Evolutionary conservation across 2,888 invertebrate genomes (phyloP).

Genomic region (Diadegma fenestrale): DNA sequence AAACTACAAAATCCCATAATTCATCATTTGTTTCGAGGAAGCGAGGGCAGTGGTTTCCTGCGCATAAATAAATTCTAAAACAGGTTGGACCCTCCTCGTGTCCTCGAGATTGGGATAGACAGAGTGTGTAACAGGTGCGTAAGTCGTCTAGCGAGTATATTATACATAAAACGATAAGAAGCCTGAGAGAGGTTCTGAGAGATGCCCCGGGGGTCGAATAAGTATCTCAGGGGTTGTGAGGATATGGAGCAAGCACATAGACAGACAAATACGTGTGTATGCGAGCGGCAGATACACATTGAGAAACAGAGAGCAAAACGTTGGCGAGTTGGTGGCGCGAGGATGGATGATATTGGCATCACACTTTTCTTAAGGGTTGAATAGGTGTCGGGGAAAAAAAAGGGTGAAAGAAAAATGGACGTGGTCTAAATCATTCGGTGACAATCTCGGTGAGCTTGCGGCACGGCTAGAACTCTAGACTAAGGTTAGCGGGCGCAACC

Average conservation of each 20-base stretch:
- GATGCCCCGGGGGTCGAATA: constrained; percentile 64
- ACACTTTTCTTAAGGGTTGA: neutral
- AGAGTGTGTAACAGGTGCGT: constrained; percentile 63
- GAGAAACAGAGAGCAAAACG: constrained; percentile 13
- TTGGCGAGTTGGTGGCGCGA: constrained; percentile 5
- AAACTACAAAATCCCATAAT: neutral
- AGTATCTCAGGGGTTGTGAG: constrained; percentile 33
- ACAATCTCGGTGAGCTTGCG: constrained; percentile 70
- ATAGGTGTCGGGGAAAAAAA: constrained; percentile 1
- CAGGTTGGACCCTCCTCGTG: constrained; percentile 10
- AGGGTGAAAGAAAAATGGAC: constrained; percentile 62
- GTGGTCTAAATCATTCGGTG: constrained; percentile 73
- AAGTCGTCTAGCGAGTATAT: constrained; percentile 51
- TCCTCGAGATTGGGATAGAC: constrained; percentile 26
- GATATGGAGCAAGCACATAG: neutral
- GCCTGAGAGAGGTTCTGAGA: constrained; percentile 29
- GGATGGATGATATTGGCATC: neutral
- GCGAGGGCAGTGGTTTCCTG: neutral
- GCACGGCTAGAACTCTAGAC: constrained; percentile 39
- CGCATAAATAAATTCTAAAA: constrained; percentile 28
- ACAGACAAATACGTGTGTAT: neutral
- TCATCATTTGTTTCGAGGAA: neutral
- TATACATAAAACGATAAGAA: constrained; percentile 40
- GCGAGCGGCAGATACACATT: neutral
- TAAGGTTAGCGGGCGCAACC: constrained; percentile 58